Conservation (phyloP, 2,113 vertebrate genomes). For the Barbus barbus region DNA sequence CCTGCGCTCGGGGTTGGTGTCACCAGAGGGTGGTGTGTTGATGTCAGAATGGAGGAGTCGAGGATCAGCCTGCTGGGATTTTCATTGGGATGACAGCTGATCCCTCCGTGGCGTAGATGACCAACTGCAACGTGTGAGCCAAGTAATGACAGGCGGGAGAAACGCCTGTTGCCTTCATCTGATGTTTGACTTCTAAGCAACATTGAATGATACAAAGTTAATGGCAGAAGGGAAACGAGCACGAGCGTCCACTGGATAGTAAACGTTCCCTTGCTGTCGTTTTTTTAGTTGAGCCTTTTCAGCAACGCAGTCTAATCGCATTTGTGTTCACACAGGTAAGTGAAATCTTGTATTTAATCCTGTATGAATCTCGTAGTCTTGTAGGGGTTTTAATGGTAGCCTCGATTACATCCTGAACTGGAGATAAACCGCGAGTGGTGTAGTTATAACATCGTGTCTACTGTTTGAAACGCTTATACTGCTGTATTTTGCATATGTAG, state of each 20-base stretch:
- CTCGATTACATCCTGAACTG: neutral
- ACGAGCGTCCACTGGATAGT: slow-evolving; percentile 10
- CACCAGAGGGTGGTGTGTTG: slow-evolving; percentile 64
- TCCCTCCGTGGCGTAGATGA: slow-evolving; percentile 34
- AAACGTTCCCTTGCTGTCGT: slow-evolving; percentile 1
- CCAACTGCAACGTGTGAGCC: slow-evolving; percentile 1
- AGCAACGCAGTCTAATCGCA: neutral
- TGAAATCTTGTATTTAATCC: neutral
- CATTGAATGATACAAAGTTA: neutral
- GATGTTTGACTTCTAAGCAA: neutral
- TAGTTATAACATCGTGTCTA: neutral
- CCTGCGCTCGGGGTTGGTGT: neutral
- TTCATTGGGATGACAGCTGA: slow-evolving; percentile 75
- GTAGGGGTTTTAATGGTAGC: neutral
- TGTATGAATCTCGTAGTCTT: neutral
- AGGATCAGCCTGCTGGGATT: slow-evolving; percentile 39
- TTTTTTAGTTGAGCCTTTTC: neutral
- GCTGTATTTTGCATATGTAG: neutral
- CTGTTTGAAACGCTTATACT: neutral
- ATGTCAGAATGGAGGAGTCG: slow-evolving; percentile 66
- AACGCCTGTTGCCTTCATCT: neutral
- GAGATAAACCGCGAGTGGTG: too few relatives aligned
- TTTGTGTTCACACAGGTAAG: slow-evolving; percentile 23
- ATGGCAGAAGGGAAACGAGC: slow-evolving; percentile 32
- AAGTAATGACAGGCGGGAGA: neutral